A percentile compares a stretch with the other conserved stretches of the same genome.
These are phyloP conservation scores for Eptesicus fuscus DNA, from an alignment of 2,113 vertebrate species.

Conservation along the genomic window DNA sequence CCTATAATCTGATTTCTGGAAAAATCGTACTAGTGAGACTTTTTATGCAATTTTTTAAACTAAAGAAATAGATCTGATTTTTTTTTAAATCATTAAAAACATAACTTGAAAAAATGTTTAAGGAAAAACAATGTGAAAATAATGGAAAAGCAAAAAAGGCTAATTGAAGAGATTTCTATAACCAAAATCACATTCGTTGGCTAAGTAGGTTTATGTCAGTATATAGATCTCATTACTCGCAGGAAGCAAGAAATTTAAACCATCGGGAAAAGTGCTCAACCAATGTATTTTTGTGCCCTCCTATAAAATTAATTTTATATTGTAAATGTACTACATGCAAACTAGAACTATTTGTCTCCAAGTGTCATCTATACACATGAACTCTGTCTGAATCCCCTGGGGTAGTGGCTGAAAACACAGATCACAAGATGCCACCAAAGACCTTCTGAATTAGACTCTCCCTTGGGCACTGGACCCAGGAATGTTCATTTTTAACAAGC, in stretches of 20 bases:
- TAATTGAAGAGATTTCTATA: neutral
- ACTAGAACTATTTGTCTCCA: neutral
- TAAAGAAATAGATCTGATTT: neutral
- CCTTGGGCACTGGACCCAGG: neutral
- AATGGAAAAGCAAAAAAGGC: neutral
- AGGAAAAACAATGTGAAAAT: conserved; percentile 45
- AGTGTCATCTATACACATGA: neutral
- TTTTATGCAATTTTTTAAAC: neutral
- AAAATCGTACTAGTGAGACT: neutral
- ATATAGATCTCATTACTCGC: neutral
- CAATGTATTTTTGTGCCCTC: neutral
- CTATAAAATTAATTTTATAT: neutral
- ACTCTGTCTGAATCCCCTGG: neutral
- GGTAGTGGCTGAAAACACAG: neutral
- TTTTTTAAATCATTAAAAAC: neutral
- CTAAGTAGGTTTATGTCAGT: neutral
- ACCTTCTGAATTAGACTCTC: neutral
- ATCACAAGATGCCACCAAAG: neutral
- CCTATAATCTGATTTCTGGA: neutral
- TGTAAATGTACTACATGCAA: neutral
- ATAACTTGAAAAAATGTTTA: neutral
- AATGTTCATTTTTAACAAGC: neutral
- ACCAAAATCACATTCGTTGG: neutral
- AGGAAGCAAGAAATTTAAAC: conserved; percentile 11
- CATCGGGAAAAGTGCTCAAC: neutral